Evolutionary conservation across 2,888 invertebrate species (phyloP).

Genomic region (Phengaris arion): DNA sequence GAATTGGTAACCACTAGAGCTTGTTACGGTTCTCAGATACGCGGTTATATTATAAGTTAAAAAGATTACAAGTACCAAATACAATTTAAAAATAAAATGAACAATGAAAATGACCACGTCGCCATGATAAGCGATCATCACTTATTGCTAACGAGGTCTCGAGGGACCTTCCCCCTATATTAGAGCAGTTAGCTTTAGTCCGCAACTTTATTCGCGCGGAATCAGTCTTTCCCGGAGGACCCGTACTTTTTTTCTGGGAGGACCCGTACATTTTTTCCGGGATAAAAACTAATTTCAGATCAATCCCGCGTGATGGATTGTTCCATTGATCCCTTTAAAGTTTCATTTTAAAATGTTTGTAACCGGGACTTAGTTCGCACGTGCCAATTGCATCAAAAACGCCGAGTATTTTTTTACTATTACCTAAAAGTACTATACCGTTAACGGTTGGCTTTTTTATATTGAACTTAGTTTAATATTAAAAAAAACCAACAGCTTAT

Average conservation of each 20-base stretch:
- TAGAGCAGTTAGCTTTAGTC: background rate
- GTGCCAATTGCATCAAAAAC: too few relatives aligned
- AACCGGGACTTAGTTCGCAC: too few relatives aligned
- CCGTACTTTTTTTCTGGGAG: background rate
- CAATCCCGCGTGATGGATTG: too few relatives aligned
- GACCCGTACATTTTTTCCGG: background rate
- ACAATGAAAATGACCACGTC: background rate
- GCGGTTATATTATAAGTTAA: background rate
- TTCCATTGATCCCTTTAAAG: too few relatives aligned
- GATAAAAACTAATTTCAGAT: background rate
- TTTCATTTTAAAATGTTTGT: too few relatives aligned
- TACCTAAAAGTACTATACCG: too few relatives aligned
- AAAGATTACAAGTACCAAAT: background rate
- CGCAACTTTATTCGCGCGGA: constrained; percentile 3
- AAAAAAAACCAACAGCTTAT: too few relatives aligned
- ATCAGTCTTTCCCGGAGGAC: background rate
- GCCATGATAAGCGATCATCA: background rate
- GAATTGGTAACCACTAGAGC: too few relatives aligned
- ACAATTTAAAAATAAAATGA: background rate
- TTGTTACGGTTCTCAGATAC: too few relatives aligned
- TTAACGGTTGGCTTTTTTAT: too few relatives aligned
- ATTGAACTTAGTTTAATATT: too few relatives aligned
- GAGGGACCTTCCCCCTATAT: background rate
- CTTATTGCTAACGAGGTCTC: constrained; percentile 9
- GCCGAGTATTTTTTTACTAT: too few relatives aligned